A percentile compares a stretch with the other conserved stretches of the same genome.
phyloP scores from a whole-genome alignment of 53 echinoderm and acorn worm genomes.

The Holothuria leucospilota region DNA sequence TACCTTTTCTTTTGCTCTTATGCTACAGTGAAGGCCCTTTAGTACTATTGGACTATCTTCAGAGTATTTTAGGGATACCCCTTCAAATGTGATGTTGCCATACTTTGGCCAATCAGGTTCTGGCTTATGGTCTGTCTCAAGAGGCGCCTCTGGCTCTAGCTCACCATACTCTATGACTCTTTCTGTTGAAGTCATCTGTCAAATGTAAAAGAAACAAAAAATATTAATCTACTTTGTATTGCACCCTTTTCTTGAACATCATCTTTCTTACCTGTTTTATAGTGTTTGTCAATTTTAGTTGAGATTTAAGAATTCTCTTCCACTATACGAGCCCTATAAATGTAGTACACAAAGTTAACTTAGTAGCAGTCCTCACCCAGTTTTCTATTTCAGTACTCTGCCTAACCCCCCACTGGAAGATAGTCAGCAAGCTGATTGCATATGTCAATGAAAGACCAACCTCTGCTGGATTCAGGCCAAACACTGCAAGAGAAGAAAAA shows the following conservation, averaged over 20 bases:
- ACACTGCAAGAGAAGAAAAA: constrained; percentile 43
- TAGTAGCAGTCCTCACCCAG: constrained; percentile 61
- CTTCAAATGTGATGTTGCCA: constrained; percentile 63
- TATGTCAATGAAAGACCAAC: constrained; percentile 91
- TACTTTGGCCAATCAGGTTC: constrained; percentile 50
- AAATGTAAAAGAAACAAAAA: background rate
- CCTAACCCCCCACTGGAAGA: constrained; percentile 95
- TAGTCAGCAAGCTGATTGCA: constrained; percentile 77
- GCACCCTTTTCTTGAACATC: too few species aligned
- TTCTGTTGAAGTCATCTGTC: constrained; percentile 65
- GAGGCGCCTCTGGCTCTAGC: constrained; percentile 47
- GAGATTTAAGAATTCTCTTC: too few species aligned
- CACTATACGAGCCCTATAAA: too few species aligned
- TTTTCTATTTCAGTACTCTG: constrained; percentile 97
- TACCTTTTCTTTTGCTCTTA: constrained; percentile 58
- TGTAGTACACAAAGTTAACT: too few species aligned
- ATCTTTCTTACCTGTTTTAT: too few species aligned
- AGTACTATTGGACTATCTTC: constrained; percentile 54
- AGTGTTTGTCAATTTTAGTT: too few species aligned
- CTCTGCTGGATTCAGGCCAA: constrained; percentile 70
- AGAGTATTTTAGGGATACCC: constrained; percentile 48
- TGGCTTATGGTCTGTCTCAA: constrained; percentile 55
- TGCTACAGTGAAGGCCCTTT: constrained; percentile 39
- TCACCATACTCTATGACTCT: constrained; percentile 50
- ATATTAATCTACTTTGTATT: too few species aligned